Evolutionary conservation across 2,113 vertebrate species (phyloP).

Genomic region (Phalacrocorax pelagicus): DNA sequence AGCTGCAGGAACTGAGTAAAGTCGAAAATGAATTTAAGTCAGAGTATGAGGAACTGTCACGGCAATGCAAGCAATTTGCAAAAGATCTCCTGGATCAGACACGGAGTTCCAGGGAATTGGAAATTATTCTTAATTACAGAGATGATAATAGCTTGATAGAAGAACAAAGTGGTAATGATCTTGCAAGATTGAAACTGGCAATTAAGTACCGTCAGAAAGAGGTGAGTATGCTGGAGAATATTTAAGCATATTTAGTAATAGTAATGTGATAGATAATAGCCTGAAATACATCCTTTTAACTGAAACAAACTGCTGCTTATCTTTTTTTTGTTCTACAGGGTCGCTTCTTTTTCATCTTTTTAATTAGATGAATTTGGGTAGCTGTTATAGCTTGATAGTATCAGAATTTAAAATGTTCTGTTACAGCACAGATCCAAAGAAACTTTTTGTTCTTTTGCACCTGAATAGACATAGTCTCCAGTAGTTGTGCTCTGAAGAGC

Average conservation of each 20-base stretch:
- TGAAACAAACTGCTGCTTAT: constrained; percentile 10
- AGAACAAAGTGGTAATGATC: constrained; percentile 87
- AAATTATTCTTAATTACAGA: constrained; percentile 95
- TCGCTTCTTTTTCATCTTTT: background rate
- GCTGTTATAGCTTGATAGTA: background rate
- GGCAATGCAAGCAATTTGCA: constrained; percentile 91
- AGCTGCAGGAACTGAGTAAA: constrained; percentile 93
- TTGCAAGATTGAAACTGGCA: constrained; percentile 93
- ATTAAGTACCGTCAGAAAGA: constrained; percentile 98
- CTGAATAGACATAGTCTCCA: background rate
- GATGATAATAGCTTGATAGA: constrained; percentile 89
- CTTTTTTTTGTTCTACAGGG: background rate
- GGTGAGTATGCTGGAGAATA: constrained; percentile 77
- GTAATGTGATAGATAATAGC: constrained; percentile 25
- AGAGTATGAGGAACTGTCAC: constrained; percentile 92
- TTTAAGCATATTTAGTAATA: background rate
- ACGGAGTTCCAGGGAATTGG: constrained; percentile 91
- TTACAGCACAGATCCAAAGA: background rate
- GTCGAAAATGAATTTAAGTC: constrained; percentile 98
- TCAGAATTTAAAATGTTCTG: background rate
- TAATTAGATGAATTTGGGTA: background rate
- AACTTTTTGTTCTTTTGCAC: background rate
- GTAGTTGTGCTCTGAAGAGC: background rate
- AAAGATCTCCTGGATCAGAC: constrained; percentile 98
- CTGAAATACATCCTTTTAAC: constrained; percentile 5